phyloP scores from a whole-genome alignment of 2,888 invertebrate species.

The Arge pagana region DNA sequence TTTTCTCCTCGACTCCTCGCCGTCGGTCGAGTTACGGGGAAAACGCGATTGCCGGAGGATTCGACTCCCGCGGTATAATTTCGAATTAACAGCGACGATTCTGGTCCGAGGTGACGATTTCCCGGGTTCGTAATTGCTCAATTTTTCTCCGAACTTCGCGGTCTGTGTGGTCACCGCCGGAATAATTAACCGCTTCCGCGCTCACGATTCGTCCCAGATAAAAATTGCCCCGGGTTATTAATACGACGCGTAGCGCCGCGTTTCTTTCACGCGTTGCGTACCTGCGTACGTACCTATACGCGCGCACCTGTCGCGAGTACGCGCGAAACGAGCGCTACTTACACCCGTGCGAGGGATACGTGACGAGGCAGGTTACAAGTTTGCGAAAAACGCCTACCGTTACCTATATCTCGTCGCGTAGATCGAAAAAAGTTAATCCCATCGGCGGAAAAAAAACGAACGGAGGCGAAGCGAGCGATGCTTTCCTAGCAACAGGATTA shows the following conservation, averaged over 20 bases:
- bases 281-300: neutral
- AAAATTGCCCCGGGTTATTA: slow-evolving; percentile 19
- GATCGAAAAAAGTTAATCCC: too few relatives aligned
- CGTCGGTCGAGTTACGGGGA: too few relatives aligned
- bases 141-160: slow-evolving; percentile 32
- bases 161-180: slow-evolving; percentile 10
- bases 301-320: too few relatives aligned
- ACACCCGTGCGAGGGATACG: slow-evolving; percentile 10
- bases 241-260: slow-evolving; percentile 2
- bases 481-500: too few relatives aligned
- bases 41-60: too few relatives aligned
- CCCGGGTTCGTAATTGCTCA: slow-evolving; percentile 37
- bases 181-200: slow-evolving; percentile 29
- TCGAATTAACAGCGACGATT: too few relatives aligned
- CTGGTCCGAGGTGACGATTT: slow-evolving; percentile 8
- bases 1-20: too few relatives aligned
- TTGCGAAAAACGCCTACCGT: slow-evolving; percentile 18
- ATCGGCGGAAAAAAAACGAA: neutral
- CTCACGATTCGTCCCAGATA: slow-evolving; percentile 20
- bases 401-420: too few relatives aligned
- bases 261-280: neutral
- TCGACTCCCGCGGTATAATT: too few relatives aligned
- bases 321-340: too few relatives aligned
- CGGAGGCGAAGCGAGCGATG: too few relatives aligned
- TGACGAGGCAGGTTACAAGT: slow-evolving; percentile 10